Conservation (phyloP, 2,113 vertebrate genomes). For the Chascanopsetta lugubris region DNA sequence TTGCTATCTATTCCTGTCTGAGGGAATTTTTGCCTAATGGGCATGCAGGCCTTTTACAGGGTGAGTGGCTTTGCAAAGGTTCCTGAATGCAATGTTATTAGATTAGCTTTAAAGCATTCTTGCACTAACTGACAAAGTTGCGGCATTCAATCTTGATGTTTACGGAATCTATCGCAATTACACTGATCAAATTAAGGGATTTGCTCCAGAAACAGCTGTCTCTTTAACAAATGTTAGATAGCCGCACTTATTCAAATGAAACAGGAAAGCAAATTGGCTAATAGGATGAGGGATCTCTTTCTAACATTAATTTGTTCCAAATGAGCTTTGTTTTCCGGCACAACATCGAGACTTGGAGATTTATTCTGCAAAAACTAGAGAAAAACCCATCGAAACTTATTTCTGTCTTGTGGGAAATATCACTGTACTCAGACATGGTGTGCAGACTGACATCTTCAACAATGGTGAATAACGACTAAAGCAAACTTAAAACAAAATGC, state of each 20-base stretch:
- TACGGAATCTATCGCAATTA: slow-evolving; percentile 85
- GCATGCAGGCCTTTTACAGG: slow-evolving; percentile 76
- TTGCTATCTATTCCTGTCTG: slow-evolving; percentile 78
- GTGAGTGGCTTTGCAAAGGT: slow-evolving; percentile 79
- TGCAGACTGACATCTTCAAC: neutral
- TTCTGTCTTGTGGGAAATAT: slow-evolving; percentile 8
- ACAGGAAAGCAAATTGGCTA: slow-evolving; percentile 78
- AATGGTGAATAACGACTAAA: neutral
- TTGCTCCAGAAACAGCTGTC: slow-evolving; percentile 79
- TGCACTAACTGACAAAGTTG: slow-evolving; percentile 82
- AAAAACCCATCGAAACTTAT: slow-evolving; percentile 33
- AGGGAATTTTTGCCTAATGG: slow-evolving; percentile 80
- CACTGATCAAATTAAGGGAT: slow-evolving; percentile 82
- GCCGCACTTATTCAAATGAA: slow-evolving; percentile 81
- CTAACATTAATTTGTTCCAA: slow-evolving; percentile 74
- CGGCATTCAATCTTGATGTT: slow-evolving; percentile 85
- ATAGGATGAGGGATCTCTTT: slow-evolving; percentile 77
- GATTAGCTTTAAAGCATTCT: slow-evolving; percentile 83
- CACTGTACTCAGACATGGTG: neutral
- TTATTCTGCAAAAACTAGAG: slow-evolving; percentile 9
- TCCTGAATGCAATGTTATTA: slow-evolving; percentile 79
- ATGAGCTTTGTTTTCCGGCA: slow-evolving; percentile 64
- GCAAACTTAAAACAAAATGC: no score
- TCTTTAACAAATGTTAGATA: slow-evolving; percentile 78
- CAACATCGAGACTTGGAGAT: slow-evolving; percentile 15